A percentile compares a stretch with the other conserved stretches of the same genome.
Conservation (phyloP, 2,113 vertebrate genomes). For the Chamaetylas fuelleborni region DNA sequence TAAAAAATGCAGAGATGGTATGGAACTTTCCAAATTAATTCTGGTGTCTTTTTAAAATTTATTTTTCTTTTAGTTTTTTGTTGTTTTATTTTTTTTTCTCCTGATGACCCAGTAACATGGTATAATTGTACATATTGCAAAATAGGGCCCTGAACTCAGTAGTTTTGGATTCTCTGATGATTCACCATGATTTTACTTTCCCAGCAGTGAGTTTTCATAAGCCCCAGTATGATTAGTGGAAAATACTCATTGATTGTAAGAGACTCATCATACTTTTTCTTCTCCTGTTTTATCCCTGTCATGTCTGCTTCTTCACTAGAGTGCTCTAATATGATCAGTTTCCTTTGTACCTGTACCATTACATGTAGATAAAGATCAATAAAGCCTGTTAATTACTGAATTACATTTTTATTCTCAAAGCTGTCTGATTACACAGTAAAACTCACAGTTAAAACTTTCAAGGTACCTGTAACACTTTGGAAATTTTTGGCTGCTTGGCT, state of each 20-base stretch:
- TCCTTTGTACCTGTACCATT: not conserved
- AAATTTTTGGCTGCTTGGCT: not conserved
- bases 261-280: not conserved
- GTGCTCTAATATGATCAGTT: not conserved
- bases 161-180: not conserved
- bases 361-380: not conserved
- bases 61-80: not conserved
- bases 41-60: not conserved
- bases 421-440: fast-evolving
- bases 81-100: not conserved
- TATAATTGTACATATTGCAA: not conserved
- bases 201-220: not conserved
- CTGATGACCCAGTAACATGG: not conserved
- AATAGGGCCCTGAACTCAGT: not conserved
- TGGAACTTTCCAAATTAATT: not conserved
- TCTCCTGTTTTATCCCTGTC: not conserved
- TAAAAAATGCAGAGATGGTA: not conserved
- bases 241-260: not conserved
- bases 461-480: not conserved
- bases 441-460: not conserved
- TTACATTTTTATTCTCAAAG: not conserved
- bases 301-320: not conserved
- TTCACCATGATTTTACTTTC: not conserved
- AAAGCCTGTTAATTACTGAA: not conserved
- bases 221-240: not conserved